Conservation (phyloP, 2,888 invertebrate species). For the Ethmia dodecea region DNA sequence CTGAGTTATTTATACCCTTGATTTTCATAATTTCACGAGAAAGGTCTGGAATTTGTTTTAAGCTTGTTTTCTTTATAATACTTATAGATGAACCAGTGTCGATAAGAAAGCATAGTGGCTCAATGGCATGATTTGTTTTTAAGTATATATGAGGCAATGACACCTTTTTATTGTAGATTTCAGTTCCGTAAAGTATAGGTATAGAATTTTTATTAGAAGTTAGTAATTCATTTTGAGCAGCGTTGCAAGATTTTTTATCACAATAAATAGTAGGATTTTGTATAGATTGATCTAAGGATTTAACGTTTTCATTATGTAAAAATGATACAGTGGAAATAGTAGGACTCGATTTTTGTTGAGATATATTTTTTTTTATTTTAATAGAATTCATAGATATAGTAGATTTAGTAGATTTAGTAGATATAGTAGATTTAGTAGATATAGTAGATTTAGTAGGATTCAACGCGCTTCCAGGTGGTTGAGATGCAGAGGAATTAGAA, state of each 20-base stretch:
- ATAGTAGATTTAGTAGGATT: not conserved
- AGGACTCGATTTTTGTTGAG: not conserved
- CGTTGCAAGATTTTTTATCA: not conserved
- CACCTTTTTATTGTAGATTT: not conserved
- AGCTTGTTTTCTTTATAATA: constrained; percentile 8
- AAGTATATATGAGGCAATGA: constrained; percentile 3
- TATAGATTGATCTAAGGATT: not conserved
- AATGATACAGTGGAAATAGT: not conserved
- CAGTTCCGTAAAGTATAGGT: not conserved
- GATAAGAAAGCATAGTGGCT: constrained; percentile 8
- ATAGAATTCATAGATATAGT: no score
- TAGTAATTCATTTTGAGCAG: not conserved
- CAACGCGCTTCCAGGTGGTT: not conserved
- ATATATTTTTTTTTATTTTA: not conserved
- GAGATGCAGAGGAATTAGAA: not conserved
- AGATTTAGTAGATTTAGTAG: not conserved
- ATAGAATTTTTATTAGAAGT: not conserved
- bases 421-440: not conserved
- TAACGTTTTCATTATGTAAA: not conserved
- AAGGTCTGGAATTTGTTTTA: not conserved
- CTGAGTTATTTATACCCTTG: constrained; percentile 8
- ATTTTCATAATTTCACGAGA: constrained; percentile 2
- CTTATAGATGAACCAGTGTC: constrained; percentile 11
- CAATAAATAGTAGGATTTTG: not conserved
- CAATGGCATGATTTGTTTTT: not conserved